phyloP scores from a whole-genome alignment of 2,888 invertebrate genomes.

The Pseudococcus longispinus region DNA sequence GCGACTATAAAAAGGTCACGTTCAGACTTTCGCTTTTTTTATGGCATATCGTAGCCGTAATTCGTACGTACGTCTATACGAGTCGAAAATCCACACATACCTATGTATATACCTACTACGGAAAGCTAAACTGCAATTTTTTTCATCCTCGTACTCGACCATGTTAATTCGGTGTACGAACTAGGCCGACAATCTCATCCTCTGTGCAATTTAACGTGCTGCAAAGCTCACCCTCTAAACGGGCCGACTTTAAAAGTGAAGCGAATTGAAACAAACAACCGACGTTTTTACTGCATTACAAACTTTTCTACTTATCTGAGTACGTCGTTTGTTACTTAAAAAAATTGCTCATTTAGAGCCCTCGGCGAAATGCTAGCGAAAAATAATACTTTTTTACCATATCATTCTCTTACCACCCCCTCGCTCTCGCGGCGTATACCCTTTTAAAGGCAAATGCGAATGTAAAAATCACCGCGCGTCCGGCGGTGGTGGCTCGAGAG shows the following conservation, averaged over 20 bases:
- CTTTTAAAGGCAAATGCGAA: neutral
- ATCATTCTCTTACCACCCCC: neutral
- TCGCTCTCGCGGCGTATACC: neutral
- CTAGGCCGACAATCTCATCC: neutral
- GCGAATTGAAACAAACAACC: constrained; percentile 7
- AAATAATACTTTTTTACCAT: neutral
- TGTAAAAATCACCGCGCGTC: neutral
- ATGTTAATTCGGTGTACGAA: neutral
- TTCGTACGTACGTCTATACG: neutral
- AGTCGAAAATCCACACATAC: neutral
- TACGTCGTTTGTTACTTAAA: constrained; percentile 12
- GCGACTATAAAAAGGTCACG: constrained; percentile 25
- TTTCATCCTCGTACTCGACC: neutral
- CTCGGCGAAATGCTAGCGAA: neutral
- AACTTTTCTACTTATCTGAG: constrained; percentile 24
- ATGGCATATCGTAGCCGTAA: neutral
- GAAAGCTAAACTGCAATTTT: neutral
- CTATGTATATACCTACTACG: neutral
- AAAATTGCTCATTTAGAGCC: constrained; percentile 3
- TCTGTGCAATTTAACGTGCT: neutral
- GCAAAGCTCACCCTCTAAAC: neutral
- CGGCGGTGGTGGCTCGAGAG: neutral
- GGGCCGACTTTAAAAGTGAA: neutral
- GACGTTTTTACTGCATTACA: constrained; percentile 28
- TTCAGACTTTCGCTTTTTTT: neutral